Evolutionary conservation across 2,797 vertebrate genomes (phyloP).

Genomic region (Morelia viridis): DNA sequence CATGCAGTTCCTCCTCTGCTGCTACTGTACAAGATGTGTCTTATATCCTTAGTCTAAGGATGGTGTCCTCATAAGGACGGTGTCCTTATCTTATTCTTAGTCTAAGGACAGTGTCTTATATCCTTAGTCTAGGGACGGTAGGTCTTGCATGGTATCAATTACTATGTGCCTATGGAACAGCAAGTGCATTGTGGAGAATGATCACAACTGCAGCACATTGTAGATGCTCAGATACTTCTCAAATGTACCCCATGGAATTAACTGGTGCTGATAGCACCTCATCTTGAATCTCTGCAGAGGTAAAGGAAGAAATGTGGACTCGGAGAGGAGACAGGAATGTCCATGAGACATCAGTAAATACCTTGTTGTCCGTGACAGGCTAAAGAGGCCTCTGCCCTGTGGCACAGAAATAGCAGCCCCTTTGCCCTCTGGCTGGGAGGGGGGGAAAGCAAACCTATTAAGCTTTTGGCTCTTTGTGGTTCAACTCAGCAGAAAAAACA

Average conservation of each 20-base stretch:
- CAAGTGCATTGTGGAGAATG: not conserved
- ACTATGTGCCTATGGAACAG: not conserved
- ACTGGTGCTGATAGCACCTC: not conserved
- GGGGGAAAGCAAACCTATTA: not conserved
- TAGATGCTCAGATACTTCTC: not conserved
- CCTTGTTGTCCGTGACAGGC: not conserved
- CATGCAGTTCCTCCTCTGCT: not conserved
- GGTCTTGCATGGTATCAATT: not conserved
- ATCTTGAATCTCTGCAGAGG: not conserved
- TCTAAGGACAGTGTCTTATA: not conserved
- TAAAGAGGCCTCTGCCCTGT: too few relatives aligned
- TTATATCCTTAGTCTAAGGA: not conserved
- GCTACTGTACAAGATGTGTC: not conserved
- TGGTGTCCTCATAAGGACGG: too few relatives aligned
- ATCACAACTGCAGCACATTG: not conserved
- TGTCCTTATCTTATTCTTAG: not conserved
- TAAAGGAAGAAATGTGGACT: not conserved
- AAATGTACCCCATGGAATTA: not conserved
- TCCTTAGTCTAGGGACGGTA: not conserved
- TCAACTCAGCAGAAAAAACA: not conserved
- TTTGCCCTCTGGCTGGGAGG: not conserved
- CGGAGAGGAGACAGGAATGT: not conserved
- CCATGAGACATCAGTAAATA: not conserved
- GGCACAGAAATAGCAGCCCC: not conserved
- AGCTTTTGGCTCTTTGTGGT: not conserved